Base-by-base conservation (phyloP, 2,113 vertebrate species). In the Chunga burmeisteri region DNA sequence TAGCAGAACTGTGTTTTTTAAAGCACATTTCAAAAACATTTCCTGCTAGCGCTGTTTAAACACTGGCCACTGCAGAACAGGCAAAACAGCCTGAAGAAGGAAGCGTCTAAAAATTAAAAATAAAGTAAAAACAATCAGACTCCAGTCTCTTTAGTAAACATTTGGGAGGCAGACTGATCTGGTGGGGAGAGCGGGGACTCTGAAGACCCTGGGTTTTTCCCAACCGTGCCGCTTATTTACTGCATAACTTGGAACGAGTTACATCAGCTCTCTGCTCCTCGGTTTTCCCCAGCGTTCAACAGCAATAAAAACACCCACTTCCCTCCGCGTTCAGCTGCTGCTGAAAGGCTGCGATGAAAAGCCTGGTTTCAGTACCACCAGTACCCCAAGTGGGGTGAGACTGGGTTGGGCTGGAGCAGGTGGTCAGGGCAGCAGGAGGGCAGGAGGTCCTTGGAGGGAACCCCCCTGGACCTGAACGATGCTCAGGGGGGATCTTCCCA, bases 41-140 rank as follows among this genome's bases (percentile, higher is more conserved):
- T 94, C 90, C 95, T 96, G 91, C 96, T 81, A 86, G 74, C 3
- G 1, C 93, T 96, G 86, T 96, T 96, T 86, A 96, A 97, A 97
- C 85, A 96, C 49, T 12, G 61, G 93, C 96, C 86, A 30, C 88
- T 81, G 75, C 2, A n/a, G 86, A 81, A 80, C 36, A 77, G 93
- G 96, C 77, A 90, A 86, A 95, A 94, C 93, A 93, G 70, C 82
- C 77, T 17, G n/a, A 62, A 77, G 89, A 94, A 88, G 74, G 81
- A 89, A 95, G 67, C 1, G 0, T 81, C 93, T 94, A 56, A 91
- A 94, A 93, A 86, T 91, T 77, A 94, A 94, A 95, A 92, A 88
- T 92, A 91, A 93, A 92, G 44, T 55, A 34, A 71, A 92, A 95
- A 83, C 88, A 96, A 96, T 93, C 81, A 68, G 81, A 90, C 83